Base-by-base conservation (phyloP, 2,113 vertebrate genomes). In the Trichechus manatus region DNA sequence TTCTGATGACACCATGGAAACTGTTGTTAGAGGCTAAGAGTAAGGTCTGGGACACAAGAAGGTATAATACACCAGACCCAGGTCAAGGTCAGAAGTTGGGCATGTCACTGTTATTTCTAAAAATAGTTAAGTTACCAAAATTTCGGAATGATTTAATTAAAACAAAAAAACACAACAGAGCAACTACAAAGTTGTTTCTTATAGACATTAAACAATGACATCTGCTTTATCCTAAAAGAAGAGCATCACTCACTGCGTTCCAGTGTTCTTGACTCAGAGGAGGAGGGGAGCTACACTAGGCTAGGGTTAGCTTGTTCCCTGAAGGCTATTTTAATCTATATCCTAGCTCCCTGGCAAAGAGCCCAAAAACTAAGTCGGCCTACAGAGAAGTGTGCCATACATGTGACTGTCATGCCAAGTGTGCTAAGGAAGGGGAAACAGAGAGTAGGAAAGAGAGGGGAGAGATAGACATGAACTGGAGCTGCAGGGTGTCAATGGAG, bases 401-500 rank as follows among this genome's bases (percentile, higher is more conserved):
- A 23, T 20, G 39, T 39, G 15, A 50, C 20, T 42, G 9, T 33
- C n/a, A 13, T 0, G 29, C 33, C 44, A 59, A 23, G 42, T 25
- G 8, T 9, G 47, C 22, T 6, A 56, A 50, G 13, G 50, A 77
- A 13, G 22, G 68, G 39, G 0, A 8, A 47, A 59, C 39, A 44
- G 31, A 1, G 42, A 25, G 0, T 3, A 53, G 8, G 68, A 66
- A 9, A 14, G 36, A 50, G 11, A 44, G 74, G 39, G 6, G 44
- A 44, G 74, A 6, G 36, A 9, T 1, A n/a, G 59, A 22, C 29
- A 15, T 13, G 29, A 72, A 7, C n/a, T 0, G 10, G 61, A 25
- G 63, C 44, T 6, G 27, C 0, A 10, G 31, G 0, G 4, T 22
- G 64, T 36, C 14, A 1, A 1, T 5, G n/a, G 14, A 86, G 42